phyloP scores from a whole-genome alignment of 2,797 vertebrate species.

The Sebastes variabilis region DNA sequence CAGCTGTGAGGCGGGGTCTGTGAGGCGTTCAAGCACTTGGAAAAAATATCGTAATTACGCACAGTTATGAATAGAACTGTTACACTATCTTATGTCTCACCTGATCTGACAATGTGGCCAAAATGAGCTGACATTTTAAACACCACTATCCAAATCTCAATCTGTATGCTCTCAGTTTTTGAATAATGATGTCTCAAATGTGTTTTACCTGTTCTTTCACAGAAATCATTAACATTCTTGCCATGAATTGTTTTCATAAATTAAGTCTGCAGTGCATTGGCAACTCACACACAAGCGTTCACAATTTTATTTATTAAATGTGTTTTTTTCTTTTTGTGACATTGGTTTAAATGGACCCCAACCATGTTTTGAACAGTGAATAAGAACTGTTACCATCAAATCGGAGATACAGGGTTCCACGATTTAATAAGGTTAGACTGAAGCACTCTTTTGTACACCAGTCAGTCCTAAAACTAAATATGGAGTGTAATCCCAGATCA shows the following conservation, averaged over 20 bases:
- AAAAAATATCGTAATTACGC: neutral
- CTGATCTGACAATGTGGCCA: neutral
- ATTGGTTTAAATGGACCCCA: slow-evolving; percentile 42
- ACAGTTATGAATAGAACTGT: neutral
- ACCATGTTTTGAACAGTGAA: no score
- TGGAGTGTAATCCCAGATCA: no score
- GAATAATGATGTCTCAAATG: neutral
- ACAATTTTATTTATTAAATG: slow-evolving; percentile 60
- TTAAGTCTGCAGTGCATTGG: slow-evolving; percentile 3
- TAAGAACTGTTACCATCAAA: rapidly evolving
- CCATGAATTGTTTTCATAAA: neutral
- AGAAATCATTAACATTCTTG: neutral
- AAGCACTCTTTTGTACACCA: no score
- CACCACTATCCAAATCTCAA: neutral
- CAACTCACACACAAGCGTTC: slow-evolving; percentile 32
- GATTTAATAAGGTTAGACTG: no score
- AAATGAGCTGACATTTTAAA: neutral
- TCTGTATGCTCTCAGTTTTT: neutral
- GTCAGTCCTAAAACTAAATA: no score
- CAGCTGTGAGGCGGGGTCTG: slow-evolving; percentile 43
- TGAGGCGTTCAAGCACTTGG: neutral
- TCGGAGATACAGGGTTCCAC: no score
- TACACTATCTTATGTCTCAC: slow-evolving; percentile 5
- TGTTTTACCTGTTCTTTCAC: neutral
- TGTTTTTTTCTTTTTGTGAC: slow-evolving; percentile 9